Conservation (phyloP, 2,113 vertebrate genomes). For the Athene noctua region DNA sequence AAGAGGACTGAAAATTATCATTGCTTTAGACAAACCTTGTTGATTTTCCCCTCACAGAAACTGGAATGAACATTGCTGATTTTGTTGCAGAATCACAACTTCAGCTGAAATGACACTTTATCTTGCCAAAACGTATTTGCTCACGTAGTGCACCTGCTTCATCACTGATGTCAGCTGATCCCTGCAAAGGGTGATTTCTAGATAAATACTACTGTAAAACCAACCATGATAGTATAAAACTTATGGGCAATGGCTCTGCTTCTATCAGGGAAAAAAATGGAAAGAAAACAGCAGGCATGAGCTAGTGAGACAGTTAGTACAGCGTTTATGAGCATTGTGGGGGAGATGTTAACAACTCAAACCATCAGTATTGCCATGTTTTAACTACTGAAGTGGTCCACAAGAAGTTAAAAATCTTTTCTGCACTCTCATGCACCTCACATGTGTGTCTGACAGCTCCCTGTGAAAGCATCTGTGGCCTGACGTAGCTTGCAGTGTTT, state of each 20-base stretch:
- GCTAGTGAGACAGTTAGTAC: not conserved
- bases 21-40: constrained; percentile 44
- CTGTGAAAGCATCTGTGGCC: not conserved
- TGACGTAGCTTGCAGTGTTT: not conserved
- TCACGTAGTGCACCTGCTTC: not conserved
- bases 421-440: not conserved
- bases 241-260: not conserved
- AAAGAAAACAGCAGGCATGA: not conserved
- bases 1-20: constrained; percentile 11
- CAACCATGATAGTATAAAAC: not conserved
- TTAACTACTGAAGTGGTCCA: not conserved
- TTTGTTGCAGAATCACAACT: constrained; percentile 41
- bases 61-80: constrained; percentile 30
- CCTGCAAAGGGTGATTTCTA: not conserved
- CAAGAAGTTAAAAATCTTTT: not conserved
- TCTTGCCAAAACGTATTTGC: constrained; percentile 26
- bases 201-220: not conserved
- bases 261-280: not conserved
- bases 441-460: not conserved
- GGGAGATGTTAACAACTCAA: not conserved
- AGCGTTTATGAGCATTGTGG: not conserved
- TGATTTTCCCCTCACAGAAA: not conserved
- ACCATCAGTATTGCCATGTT: not conserved
- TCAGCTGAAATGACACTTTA: constrained; percentile 39
- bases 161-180: not conserved